Evolutionary conservation across 2,888 invertebrate genomes (phyloP), one percentile per base, ranked within the genome.

Genomic region (Cataglyphis altisquamis): DNA sequence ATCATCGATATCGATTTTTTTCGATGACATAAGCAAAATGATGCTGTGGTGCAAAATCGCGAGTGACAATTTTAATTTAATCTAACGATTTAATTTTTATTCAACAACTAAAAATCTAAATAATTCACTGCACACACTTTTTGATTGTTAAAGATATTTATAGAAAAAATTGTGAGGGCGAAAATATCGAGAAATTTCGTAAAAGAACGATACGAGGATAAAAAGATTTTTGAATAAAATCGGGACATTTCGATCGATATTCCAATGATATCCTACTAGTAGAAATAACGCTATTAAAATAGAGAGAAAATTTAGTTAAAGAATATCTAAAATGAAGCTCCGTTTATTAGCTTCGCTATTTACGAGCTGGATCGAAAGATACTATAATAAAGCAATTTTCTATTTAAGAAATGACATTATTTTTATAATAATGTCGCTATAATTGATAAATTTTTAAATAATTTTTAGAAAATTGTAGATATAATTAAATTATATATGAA

Each of bases 1-100:
- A 91, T 92, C 91, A 89, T 91, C 89, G 88, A 88, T 72, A 88
- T 92, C 89, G 90, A 90, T 92, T 90, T 90, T 88, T 87, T 66
- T 77, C 88, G 87, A 84, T 73, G 84, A 87, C 77, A 87, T 89
- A 85, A 86, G 77, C 88, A 83, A 87, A 88, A 89, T 52, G 87
- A 45, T 75, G 6, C 64, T 64, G n/a, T 25, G 78, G 32, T 25
- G n/a, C n/a, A 48, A 82, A 89, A 83, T 84, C 73, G 25, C 21
- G 32, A 21, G 32, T 32, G 12, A 57, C 10, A 29, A 36, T 39
- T 36, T 64, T 8, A 15, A 74, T 9, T 45, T 0, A 0, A 15
- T 25, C 18, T 25, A 29, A 73, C 12, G 52, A 52, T 70, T 52
- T 52, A 52, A 52, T 15, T 55, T 72, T 25, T 18, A 52, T 36